phyloP scores from a whole-genome alignment of 2,797 vertebrate genomes.

The Eleutherodactylus coqui region DNA sequence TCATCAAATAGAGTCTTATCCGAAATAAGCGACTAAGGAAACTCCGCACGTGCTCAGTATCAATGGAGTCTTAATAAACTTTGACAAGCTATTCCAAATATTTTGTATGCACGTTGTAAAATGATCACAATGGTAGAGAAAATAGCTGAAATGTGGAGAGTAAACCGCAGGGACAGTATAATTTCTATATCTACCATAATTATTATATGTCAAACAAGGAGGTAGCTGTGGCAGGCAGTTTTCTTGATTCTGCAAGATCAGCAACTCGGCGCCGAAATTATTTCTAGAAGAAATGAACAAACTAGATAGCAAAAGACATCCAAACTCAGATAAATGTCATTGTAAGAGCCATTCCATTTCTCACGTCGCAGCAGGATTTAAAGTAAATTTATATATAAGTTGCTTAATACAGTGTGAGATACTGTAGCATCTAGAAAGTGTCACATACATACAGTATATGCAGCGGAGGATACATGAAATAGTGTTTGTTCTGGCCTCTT shows the following conservation, averaged over 20 bases:
- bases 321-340: conserved; percentile 29
- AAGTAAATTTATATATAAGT: neutral
- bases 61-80: conserved; percentile 9
- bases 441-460: neutral
- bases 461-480: neutral
- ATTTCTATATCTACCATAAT: conserved; percentile 44
- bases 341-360: conserved; percentile 19
- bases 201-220: conserved; percentile 39
- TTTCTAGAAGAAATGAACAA: conserved; percentile 19
- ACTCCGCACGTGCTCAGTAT: neutral
- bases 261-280: conserved; percentile 17
- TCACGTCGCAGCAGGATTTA: conserved; percentile 9
- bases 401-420: conserved; percentile 11
- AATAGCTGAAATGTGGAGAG: conserved; percentile 22
- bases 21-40: neutral
- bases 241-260: conserved; percentile 34
- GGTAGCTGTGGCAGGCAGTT: conserved; percentile 8
- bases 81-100: conserved; percentile 7
- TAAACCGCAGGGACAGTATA: conserved; percentile 15
- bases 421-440: neutral
- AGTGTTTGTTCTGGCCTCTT: neutral
- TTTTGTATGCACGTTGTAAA: conserved; percentile 13
- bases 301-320: conserved; percentile 30
- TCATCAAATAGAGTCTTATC: neutral
- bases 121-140: conserved; percentile 6